Conservation (phyloP, 2,888 invertebrate species). For the Plebejus argus region DNA sequence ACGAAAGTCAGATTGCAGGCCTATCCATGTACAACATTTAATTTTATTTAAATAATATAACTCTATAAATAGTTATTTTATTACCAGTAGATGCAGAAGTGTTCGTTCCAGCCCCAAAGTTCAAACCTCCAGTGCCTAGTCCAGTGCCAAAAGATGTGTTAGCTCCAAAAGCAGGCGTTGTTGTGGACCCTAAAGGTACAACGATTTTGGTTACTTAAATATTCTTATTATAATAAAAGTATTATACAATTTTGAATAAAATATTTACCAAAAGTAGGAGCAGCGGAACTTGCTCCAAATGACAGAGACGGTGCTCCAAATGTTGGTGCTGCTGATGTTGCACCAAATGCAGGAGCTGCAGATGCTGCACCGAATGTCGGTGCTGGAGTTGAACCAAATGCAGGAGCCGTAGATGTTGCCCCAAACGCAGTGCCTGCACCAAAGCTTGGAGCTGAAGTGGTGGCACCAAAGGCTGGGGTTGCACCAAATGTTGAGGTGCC, state of each 20-base stretch:
- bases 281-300: slow-evolving; percentile 51
- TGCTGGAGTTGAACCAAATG: slow-evolving; percentile 52
- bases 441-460: slow-evolving; percentile 52
- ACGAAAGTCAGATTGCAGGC: too few species aligned
- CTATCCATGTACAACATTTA: not conserved
- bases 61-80: not conserved
- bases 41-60: not conserved
- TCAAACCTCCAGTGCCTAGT: slow-evolving; percentile 60
- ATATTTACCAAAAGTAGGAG: slow-evolving; percentile 48
- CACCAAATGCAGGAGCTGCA: slow-evolving; percentile 42
- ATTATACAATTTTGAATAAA: not conserved
- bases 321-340: slow-evolving; percentile 39
- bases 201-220: not conserved
- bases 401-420: slow-evolving; percentile 50
- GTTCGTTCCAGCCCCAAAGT: slow-evolving; percentile 60
- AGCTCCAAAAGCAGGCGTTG: slow-evolving; percentile 46
- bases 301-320: slow-evolving; percentile 49
- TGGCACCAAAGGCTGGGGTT: slow-evolving; percentile 36
- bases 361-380: slow-evolving; percentile 41
- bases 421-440: slow-evolving; percentile 52
- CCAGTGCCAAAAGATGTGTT: slow-evolving; percentile 48
- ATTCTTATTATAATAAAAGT: not conserved
- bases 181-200: slow-evolving; percentile 41
- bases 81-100: slow-evolving; percentile 59
- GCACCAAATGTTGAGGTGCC: slow-evolving; percentile 47